Conservation (phyloP, 2,888 invertebrate species). For the Habroteleia sp. region DNA sequence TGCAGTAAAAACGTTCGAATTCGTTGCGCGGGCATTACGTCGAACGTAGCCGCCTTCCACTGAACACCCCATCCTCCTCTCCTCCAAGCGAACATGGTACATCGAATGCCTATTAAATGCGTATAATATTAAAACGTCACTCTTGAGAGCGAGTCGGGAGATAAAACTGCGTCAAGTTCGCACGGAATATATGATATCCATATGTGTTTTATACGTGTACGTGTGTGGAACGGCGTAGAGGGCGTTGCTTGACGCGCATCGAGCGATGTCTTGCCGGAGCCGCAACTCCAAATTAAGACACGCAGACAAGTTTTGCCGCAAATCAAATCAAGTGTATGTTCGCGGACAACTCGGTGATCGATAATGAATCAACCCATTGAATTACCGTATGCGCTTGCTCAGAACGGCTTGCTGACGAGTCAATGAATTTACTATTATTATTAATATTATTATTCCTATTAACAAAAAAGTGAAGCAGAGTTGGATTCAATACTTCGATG, state of each 20-base stretch:
- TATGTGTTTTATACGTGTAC: conserved; percentile 8
- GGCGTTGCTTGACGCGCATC: conserved; percentile 3
- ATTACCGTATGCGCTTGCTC: no score
- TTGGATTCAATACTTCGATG: no score
- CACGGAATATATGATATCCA: conserved; percentile 1
- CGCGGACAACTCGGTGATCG: no score
- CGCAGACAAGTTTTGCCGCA: no score
- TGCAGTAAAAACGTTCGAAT: not conserved
- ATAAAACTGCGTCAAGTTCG: conserved; percentile 18
- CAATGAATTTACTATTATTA: no score
- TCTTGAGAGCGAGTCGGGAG: conserved; percentile 12
- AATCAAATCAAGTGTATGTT: no score
- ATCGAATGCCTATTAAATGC: conserved; percentile 44
- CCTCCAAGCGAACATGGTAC: conserved; percentile 7
- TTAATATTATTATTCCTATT: no score
- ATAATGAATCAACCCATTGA: no score
- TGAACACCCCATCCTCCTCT: conserved; percentile 19
- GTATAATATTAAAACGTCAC: conserved; percentile 28
- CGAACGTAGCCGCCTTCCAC: conserved; percentile 18
- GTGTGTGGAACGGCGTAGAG: conserved; percentile 12
- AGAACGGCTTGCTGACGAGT: no score
- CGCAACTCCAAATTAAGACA: no score
- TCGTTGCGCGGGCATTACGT: conserved; percentile 1
- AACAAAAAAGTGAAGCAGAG: no score
- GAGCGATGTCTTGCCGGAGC: no score